Evolutionary conservation across 2,797 vertebrate genomes (phyloP), one percentile per base, ranked within the genome.

Genomic region (Ptychadena robeensis): DNA sequence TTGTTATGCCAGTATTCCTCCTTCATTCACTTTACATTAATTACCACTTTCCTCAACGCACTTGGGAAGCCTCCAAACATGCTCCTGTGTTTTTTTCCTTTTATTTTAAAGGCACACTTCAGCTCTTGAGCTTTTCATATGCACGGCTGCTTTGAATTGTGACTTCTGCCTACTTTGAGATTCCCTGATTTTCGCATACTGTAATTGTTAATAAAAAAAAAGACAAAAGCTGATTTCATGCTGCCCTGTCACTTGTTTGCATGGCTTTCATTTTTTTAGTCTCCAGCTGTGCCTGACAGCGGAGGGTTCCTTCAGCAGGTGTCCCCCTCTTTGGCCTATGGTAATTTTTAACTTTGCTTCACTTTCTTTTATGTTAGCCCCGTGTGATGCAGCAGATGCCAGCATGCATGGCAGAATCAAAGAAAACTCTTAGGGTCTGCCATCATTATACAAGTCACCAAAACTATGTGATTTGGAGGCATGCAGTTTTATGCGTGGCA

Each of bases 11-110:
- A 87, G 90, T 90, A 94, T 95, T 94, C 93, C 92, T 87, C 89
- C 90, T 91, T 91, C 91, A 92, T 94, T 93, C 93, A 91, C 92
- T 93, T 86, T 93, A 93, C 94, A 95, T 94, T 94, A 95, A 95
- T 95, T 93, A 94, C 91, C 91, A 91, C 91, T 93, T 91, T 92
- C 92, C 92, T 91, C 90, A 89, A 83, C 88, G 89, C 89, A 66
- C 86, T 68, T 87, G 88, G 91, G 92, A 91, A 91, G 90, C 89
- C 67, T 89, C 91, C 90, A 91, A 93, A 93, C 89, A 89, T 86
- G 87, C 86, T 89, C 88, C 90, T 91, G 88, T 92, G 9, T 48
- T 53, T n/a, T 53, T 53, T 53, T 53, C 22, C 22, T 44, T 44
- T 44, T 10, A 93, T n/a, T n/a, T n/a, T n/a, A 94, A 89, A 90